A percentile compares a stretch with the other conserved stretches of the same genome.
Conservation (phyloP, 2,888 invertebrate genomes). For the Mesochorus sp. region DNA sequence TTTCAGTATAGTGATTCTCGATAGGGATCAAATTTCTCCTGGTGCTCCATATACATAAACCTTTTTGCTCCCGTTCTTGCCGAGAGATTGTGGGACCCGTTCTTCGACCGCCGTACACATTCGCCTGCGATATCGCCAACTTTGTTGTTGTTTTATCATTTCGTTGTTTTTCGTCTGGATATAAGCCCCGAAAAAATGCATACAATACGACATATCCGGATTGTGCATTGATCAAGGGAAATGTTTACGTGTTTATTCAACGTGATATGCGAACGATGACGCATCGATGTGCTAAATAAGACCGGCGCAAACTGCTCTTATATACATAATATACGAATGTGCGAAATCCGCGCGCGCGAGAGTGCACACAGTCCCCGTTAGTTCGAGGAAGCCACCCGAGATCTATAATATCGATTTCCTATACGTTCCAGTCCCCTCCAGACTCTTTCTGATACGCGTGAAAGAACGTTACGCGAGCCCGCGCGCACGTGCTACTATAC, state of each 20-base stretch:
- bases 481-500: slow-evolving; percentile 49
- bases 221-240: too few species aligned
- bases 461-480: slow-evolving; percentile 14
- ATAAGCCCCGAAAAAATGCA: not conserved
- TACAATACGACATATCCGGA: not conserved
- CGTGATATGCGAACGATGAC: not conserved
- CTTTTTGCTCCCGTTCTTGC: not conserved
- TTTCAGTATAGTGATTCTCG: not conserved
- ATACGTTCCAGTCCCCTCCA: too few species aligned
- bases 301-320: too few species aligned
- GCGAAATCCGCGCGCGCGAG: not conserved
- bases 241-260: too few species aligned
- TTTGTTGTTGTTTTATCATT: not conserved
- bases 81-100: not conserved
- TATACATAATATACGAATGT: too few species aligned
- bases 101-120: not conserved
- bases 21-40: not conserved
- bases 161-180: not conserved
- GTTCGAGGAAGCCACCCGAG: not conserved
- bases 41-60: not conserved
- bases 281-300: not conserved
- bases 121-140: not conserved
- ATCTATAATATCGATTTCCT: slow-evolving; percentile 48
- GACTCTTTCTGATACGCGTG: slow-evolving; percentile 35
- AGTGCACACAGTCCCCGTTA: not conserved